A percentile compares a stretch with the other conserved stretches of the same genome.
These are phyloP conservation scores for Tauraco erythrolophus DNA, from an alignment of 2,113 vertebrate genomes.

Conservation along the genomic window DNA sequence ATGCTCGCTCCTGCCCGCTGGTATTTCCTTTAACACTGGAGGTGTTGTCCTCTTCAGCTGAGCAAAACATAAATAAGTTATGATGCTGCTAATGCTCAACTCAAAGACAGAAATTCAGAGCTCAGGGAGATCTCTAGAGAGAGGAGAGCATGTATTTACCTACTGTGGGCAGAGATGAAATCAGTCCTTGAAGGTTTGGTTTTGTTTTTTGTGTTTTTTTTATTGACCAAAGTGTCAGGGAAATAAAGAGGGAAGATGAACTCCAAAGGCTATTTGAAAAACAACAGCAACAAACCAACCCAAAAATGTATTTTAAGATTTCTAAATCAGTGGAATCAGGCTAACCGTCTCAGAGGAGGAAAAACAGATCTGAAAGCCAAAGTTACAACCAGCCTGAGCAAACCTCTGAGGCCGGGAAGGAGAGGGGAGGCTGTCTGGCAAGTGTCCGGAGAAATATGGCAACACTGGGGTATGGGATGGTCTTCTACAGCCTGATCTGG, in stretches of 20 bases:
- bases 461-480: fast-evolving
- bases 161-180: not conserved
- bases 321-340: not conserved
- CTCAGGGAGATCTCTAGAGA: not conserved
- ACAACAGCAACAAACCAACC: not conserved
- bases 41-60: not conserved
- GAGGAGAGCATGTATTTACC: not conserved
- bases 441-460: fast-evolving
- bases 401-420: not conserved
- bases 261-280: not conserved
- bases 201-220: not conserved
- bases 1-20: fast-evolving
- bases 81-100: not conserved
- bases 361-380: not conserved
- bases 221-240: not conserved
- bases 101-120: not conserved
- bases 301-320: not conserved
- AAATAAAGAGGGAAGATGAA: not conserved
- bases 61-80: not conserved
- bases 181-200: not conserved
- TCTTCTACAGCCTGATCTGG: not conserved
- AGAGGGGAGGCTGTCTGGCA: not conserved
- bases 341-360: not conserved
- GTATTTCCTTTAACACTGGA: not conserved
- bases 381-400: not conserved